Evolutionary conservation across 2,888 invertebrate genomes (phyloP), one percentile per base, ranked within the genome.

Genomic region (Troides aeacus): DNA sequence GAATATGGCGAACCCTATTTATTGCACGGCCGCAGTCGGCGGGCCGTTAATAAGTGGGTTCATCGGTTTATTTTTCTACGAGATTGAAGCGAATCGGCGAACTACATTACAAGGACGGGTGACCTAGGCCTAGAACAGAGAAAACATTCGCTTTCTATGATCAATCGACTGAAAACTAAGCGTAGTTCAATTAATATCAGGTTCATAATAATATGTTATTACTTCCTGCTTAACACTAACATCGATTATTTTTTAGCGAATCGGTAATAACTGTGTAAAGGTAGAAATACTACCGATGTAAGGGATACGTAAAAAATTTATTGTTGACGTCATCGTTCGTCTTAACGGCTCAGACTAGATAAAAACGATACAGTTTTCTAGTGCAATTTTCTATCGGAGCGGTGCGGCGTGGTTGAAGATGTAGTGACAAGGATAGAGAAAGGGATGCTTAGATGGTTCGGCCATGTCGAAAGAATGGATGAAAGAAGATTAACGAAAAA

Each of bases 1-100:
- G n/a, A 53, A 53, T 53, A 53, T 53, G 2, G 53, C 53, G 10
- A 64, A 36, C 53, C n/a, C 56, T 64, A 56, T 50, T 64, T 64
- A 64, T 5, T 56, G 53, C 53, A 64, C 24, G 18, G 53, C 21
- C 56, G 36, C 36, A 63, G n/a, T n/a, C 56, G 56, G 21, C 17
- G 30, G 21, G 56, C 53, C 56, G 64, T 64, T 30, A 56, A 56
- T 64, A 64, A 64, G 42, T 58, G 17, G 58, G 12, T 57, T 56
- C 21, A 42, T 15, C 39, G 17, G 23, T 21, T 57, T 17, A 59
- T 65, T 65, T 65, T 65, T 65, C 42, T 59, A 42, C 65, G 42
- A 65, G 65, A 57, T 23, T 36, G 57, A 39, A 65, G 24, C 6
- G 15, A 42, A 39, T 21, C 61, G n/a, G 17, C 61, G 24, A 24